Percentiles rank a stretch among this genome's conserved stretches.
These are phyloP conservation scores for Tolypeutes matacus DNA, from an alignment of 2,797 vertebrate species.

Conservation along the genomic window DNA sequence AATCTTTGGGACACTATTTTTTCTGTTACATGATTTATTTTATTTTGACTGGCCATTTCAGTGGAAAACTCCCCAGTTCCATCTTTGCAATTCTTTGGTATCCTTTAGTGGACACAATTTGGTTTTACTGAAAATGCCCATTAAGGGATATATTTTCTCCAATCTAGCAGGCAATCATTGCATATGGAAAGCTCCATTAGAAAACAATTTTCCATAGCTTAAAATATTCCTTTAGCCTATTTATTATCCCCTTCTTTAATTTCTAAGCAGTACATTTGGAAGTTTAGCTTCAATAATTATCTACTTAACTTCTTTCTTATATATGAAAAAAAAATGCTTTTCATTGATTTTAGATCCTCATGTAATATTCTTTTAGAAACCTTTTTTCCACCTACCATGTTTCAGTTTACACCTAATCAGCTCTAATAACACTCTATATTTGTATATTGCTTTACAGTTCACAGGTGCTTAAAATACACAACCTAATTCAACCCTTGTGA, in stretches of 20 bases:
- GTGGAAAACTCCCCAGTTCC: not conserved
- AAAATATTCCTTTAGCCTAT: not conserved
- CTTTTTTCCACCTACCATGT: constrained; percentile 44
- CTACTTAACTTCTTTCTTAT: not conserved
- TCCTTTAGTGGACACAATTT: not conserved
- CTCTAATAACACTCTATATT: constrained; percentile 64
- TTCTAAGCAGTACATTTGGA: constrained; percentile 2
- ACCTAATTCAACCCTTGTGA: constrained; percentile 36
- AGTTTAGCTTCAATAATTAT: constrained; percentile 17
- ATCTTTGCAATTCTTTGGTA: not conserved
- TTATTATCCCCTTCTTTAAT: not conserved
- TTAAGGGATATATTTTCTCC: not conserved
- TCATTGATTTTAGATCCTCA: constrained; percentile 24
- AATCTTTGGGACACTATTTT: not conserved
- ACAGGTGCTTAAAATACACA: constrained; percentile 74
- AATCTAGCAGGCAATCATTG: not conserved
- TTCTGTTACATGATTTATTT: not conserved
- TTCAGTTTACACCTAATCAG: constrained; percentile 70
- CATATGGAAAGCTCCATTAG: not conserved
- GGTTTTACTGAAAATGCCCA: not conserved
- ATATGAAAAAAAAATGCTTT: not conserved
- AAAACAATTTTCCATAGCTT: not conserved
- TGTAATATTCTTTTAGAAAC: constrained; percentile 20
- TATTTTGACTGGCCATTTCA: not conserved
- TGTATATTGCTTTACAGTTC: constrained; percentile 65